phyloP scores from a whole-genome alignment of 2,113 vertebrate genomes.

The Craseonycteris thonglongyai region DNA sequence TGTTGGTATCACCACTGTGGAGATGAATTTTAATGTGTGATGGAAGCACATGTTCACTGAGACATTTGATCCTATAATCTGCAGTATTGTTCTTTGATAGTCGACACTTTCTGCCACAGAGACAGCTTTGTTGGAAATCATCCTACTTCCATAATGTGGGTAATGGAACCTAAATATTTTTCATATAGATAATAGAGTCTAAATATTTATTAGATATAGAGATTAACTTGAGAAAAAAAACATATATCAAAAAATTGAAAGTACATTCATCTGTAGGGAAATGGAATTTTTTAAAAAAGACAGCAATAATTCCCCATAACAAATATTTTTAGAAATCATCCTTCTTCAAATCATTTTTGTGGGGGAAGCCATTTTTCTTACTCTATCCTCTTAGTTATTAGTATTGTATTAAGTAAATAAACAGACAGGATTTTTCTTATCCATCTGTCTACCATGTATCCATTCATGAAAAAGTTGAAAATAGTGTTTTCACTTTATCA shows the following conservation, averaged over 20 bases:
- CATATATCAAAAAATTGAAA: not conserved
- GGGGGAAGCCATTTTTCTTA: not conserved
- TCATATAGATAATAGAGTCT: not conserved
- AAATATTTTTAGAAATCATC: not conserved
- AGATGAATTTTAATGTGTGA: conserved; percentile 54
- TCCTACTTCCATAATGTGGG: not conserved
- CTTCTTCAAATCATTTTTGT: not conserved
- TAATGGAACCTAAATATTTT: not conserved
- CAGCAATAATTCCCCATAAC: not conserved
- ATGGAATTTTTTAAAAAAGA: not conserved
- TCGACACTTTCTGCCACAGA: not conserved
- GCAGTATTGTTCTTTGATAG: conserved; percentile 31
- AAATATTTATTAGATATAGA: not conserved
- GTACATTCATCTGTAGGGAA: not conserved
- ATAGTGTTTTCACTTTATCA: not conserved
- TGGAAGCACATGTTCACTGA: not conserved
- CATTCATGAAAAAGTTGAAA: not conserved
- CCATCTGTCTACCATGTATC: not conserved
- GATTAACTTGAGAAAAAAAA: not conserved
- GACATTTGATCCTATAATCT: conserved; percentile 35
- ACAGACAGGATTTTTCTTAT: not conserved
- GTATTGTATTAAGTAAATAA: not conserved
- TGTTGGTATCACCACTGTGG: conserved; percentile 22
- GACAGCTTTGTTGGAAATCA: not conserved
- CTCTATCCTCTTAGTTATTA: not conserved